A percentile compares a stretch with the other conserved stretches of the same genome.
Conservation (phyloP, 2,797 vertebrate species). For the Sebastes kiyomatsui region DNA sequence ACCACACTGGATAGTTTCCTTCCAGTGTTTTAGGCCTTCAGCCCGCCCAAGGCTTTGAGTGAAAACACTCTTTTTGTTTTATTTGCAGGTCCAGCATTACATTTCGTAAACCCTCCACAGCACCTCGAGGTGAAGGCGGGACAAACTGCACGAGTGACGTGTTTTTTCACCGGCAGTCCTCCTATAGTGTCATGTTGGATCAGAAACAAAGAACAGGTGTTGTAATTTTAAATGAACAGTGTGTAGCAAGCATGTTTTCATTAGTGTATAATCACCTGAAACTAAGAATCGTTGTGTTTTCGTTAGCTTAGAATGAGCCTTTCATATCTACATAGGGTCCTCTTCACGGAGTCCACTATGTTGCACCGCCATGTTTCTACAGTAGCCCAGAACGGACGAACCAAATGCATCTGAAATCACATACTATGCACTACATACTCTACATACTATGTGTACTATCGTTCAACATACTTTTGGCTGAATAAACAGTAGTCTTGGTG, state of each 20-base stretch:
- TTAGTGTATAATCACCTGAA: not conserved
- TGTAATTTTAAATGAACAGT: not conserved
- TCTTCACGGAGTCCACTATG: too few species aligned
- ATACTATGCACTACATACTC: too few species aligned
- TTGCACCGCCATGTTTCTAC: too few species aligned
- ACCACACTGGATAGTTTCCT: conserved; percentile 38
- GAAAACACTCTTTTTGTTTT: conserved; percentile 16
- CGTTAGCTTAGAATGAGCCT: not conserved
- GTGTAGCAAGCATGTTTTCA: not conserved
- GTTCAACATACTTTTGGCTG: too few species aligned
- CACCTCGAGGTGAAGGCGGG: conserved; percentile 77
- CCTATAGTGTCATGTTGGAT: conserved; percentile 85
- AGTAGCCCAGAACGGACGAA: not conserved
- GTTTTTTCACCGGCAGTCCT: conserved; percentile 73
- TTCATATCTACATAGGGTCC: not conserved
- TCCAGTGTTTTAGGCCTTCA: not conserved
- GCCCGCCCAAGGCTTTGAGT: not conserved
- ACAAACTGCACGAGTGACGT: conserved; percentile 70
- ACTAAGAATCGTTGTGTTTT: not conserved
- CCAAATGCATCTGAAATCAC: not conserved
- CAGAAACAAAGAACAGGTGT: conserved; percentile 82
- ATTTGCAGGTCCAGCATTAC: conserved; percentile 64
- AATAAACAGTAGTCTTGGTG: too few species aligned
- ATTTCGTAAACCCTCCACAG: conserved; percentile 69
- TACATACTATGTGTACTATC: too few species aligned